Evolutionary conservation across 2,113 vertebrate genomes (phyloP).

Genomic region (Hippocampus zosterae): DNA sequence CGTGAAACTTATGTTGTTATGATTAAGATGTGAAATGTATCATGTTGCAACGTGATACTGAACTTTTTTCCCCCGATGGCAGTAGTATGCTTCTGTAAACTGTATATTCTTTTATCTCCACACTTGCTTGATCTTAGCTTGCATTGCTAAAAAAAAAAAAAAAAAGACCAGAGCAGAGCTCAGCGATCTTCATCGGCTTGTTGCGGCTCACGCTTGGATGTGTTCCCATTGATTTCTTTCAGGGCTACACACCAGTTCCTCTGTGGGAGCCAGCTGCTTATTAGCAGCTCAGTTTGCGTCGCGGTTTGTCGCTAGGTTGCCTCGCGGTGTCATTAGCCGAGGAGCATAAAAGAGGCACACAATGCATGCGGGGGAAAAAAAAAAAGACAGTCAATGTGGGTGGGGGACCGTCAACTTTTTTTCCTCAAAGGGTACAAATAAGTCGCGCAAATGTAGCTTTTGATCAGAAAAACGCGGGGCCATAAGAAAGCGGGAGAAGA

Average conservation of each 20-base stretch:
- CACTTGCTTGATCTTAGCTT: too few species aligned
- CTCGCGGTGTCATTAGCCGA: slow-evolving; percentile 62
- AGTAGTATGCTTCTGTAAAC: too few species aligned
- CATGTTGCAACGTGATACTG: too few species aligned
- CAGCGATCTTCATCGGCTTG: slow-evolving; percentile 35
- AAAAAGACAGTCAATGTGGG: slow-evolving; percentile 43
- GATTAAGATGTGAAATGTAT: too few species aligned
- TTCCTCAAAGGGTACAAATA: slow-evolving; percentile 8
- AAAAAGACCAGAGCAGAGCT: slow-evolving; percentile 43
- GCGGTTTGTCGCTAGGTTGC: slow-evolving; percentile 52
- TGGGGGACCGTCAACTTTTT: slow-evolving; percentile 47
- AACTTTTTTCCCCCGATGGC: too few species aligned
- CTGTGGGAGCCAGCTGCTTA: slow-evolving; percentile 53
- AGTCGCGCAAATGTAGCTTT: slow-evolving; percentile 47
- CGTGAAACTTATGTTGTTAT: too few species aligned
- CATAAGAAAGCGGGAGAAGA: slow-evolving; percentile 9
- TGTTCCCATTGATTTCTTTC: slow-evolving; percentile 34
- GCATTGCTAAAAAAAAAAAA: neutral
- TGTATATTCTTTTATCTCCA: neutral
- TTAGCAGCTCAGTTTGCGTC: slow-evolving; percentile 59
- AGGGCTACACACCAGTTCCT: slow-evolving; percentile 36
- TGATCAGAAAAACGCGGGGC: slow-evolving; percentile 48
- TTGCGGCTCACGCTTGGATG: slow-evolving; percentile 25
- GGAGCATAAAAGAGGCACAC: slow-evolving; percentile 29
- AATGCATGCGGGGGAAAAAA: neutral